Conservation (phyloP, 2,113 vertebrate species). For the Oryzias woworae region DNA sequence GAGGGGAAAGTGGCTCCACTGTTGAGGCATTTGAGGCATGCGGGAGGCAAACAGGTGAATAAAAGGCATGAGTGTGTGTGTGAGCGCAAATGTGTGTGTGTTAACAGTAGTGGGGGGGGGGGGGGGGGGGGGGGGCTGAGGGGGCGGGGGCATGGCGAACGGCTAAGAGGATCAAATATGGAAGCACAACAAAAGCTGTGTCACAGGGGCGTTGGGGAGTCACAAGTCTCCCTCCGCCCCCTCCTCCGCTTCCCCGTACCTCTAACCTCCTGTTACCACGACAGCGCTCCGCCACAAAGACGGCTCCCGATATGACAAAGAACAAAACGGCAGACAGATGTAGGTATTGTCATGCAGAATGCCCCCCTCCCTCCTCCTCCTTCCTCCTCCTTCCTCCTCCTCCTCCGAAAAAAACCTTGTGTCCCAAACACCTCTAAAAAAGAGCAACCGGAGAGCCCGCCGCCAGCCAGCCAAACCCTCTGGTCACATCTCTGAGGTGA, state of each 20-base stretch:
- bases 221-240: constrained; percentile 87
- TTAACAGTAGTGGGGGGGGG: constrained; percentile 49
- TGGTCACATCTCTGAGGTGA: constrained; percentile 29
- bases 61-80: constrained; percentile 15
- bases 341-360: constrained; percentile 96
- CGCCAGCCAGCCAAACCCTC: constrained; percentile 34
- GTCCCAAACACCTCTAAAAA: constrained; percentile 41
- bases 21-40: constrained; percentile 28
- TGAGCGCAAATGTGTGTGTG: constrained; percentile 40
- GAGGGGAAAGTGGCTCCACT: background rate
- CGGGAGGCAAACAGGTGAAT: constrained; percentile 16
- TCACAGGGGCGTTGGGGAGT: constrained; percentile 91
- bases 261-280: constrained; percentile 85
- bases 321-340: constrained; percentile 96
- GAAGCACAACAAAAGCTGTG: constrained; percentile 95
- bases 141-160: constrained; percentile 77
- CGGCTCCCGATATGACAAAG: constrained; percentile 87
- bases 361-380: constrained; percentile 59
- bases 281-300: constrained; percentile 86
- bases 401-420: constrained; percentile 25
- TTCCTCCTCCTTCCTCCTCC: constrained; percentile 18
- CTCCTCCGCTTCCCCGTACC: constrained; percentile 62
- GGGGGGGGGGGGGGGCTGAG: constrained; percentile 55
- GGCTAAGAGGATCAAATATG: constrained; percentile 97
- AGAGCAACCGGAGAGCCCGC: constrained; percentile 36